A percentile compares a stretch with the other conserved stretches of the same genome.
These are phyloP conservation scores for Gymnocheta viridis DNA, from an alignment of 2,888 invertebrate genomes.

Conservation along the genomic window DNA sequence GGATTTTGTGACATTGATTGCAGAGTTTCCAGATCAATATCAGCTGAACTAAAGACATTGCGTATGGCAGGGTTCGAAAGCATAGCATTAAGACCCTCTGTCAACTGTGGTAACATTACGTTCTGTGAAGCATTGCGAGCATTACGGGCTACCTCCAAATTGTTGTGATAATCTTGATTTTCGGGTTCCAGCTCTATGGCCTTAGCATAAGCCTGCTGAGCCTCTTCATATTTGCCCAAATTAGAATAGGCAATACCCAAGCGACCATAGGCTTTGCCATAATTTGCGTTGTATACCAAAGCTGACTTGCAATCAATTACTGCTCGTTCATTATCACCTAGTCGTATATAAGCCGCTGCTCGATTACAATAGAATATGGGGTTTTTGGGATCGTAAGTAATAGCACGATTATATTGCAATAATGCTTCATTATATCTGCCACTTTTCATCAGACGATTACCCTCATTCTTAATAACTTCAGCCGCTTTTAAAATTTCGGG, in stretches of 20 bases:
- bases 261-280: constrained; percentile 97
- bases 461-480: constrained; percentile 93
- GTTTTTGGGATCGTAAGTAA: constrained; percentile 92
- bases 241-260: constrained; percentile 93
- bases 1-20: constrained; percentile 78
- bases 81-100: constrained; percentile 77
- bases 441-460: constrained; percentile 93
- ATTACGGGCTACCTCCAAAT: constrained; percentile 90
- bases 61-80: constrained; percentile 78
- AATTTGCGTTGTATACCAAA: constrained; percentile 92
- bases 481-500: constrained; percentile 86
- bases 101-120: constrained; percentile 73
- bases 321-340: constrained; percentile 91
- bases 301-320: constrained; percentile 96
- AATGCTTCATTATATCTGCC: constrained; percentile 92
- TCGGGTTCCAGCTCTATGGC: constrained; percentile 95
- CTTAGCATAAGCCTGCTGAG: constrained; percentile 92
- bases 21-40: constrained; percentile 76
- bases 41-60: constrained; percentile 77
- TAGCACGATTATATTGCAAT: constrained; percentile 92
- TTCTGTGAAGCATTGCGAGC: constrained; percentile 73
- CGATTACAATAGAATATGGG: constrained; percentile 98
- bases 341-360: constrained; percentile 96
- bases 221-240: constrained; percentile 91
- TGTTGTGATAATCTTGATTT: constrained; percentile 94